These are phyloP conservation scores for Enteromius fasciolatus DNA, from an alignment of 2,797 vertebrate species.

Conservation along the genomic window DNA sequence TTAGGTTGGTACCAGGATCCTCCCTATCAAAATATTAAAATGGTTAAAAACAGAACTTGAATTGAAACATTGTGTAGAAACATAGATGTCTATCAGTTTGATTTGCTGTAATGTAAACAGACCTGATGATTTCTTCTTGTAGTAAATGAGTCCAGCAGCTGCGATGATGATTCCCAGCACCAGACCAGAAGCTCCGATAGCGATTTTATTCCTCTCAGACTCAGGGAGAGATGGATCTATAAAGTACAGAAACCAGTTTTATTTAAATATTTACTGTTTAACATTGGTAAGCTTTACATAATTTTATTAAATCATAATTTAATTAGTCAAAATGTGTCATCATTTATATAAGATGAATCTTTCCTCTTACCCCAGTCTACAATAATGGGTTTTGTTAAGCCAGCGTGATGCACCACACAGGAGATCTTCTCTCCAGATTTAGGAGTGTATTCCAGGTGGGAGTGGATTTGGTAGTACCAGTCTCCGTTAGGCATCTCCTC, in stretches of 20 bases:
- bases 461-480: conserved; percentile 72
- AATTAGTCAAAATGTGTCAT: not conserved
- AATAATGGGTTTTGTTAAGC: conserved; percentile 25
- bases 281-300: conserved; percentile 62
- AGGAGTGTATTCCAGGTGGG: conserved; percentile 63
- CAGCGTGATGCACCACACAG: conserved; percentile 66
- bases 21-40: conserved; percentile 10
- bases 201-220: conserved; percentile 65
- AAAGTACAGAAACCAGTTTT: conserved; percentile 60
- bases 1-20: conserved; percentile 35
- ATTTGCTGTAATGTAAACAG: not conserved
- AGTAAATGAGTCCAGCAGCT: conserved; percentile 72
- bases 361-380: conserved; percentile 68
- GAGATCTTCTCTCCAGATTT: conserved; percentile 65
- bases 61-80: not conserved
- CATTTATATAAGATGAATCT: not conserved
- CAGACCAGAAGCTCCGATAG: conserved; percentile 68
- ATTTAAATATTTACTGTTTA: conserved; percentile 61
- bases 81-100: not conserved
- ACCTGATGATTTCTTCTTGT: conserved; percentile 64
- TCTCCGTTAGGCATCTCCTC: conserved; percentile 64
- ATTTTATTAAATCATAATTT: not conserved
- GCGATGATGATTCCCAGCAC: conserved; percentile 68
- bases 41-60: not conserved
- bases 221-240: conserved; percentile 65